phyloP scores from a whole-genome alignment of 2,888 invertebrate species.

The Ectemnius continuus region DNA sequence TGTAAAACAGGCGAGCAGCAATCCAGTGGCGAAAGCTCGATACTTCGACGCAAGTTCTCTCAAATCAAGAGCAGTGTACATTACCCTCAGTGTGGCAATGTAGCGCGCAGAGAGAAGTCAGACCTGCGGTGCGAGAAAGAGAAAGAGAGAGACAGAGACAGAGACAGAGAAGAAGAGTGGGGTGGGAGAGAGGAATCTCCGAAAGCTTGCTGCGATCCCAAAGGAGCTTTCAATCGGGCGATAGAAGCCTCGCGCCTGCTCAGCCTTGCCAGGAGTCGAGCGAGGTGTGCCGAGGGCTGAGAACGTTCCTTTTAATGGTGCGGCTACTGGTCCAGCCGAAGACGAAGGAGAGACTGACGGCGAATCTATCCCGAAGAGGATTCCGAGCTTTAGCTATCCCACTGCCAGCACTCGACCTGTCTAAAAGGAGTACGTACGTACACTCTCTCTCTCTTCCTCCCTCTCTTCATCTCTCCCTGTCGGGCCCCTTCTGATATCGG shows the following conservation, averaged over 20 bases:
- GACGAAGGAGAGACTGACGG: slow-evolving; percentile 14
- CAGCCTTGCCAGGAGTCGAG: slow-evolving; percentile 20
- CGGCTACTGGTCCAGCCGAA: slow-evolving; percentile 13
- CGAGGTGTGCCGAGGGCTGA: slow-evolving; percentile 11
- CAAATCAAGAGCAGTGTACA: no score
- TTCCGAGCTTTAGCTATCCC: slow-evolving; percentile 1
- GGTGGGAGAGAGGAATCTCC: slow-evolving; percentile 3
- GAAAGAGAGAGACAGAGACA: not conserved
- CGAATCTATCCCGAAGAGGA: slow-evolving; percentile 11
- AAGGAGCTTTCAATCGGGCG: not conserved
- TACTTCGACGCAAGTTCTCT: no score
- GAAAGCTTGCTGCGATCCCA: not conserved
- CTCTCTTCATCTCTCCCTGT: not conserved
- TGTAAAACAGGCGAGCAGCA: no score
- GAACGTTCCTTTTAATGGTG: slow-evolving; percentile 36
- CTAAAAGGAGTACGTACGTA: not conserved
- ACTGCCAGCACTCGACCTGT: not conserved
- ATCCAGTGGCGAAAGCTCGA: no score
- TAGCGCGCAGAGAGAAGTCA: no score
- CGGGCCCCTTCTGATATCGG: not conserved
- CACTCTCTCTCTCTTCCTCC: no score
- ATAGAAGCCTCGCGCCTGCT: slow-evolving; percentile 6
- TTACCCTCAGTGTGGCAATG: no score
- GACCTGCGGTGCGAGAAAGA: not conserved
- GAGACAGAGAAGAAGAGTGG: no score